These are phyloP conservation scores for Nemopilema nomurai DNA, from an alignment of 30 jellyfish, hydroid and myxozoan genomes.

Conservation along the genomic window DNA sequence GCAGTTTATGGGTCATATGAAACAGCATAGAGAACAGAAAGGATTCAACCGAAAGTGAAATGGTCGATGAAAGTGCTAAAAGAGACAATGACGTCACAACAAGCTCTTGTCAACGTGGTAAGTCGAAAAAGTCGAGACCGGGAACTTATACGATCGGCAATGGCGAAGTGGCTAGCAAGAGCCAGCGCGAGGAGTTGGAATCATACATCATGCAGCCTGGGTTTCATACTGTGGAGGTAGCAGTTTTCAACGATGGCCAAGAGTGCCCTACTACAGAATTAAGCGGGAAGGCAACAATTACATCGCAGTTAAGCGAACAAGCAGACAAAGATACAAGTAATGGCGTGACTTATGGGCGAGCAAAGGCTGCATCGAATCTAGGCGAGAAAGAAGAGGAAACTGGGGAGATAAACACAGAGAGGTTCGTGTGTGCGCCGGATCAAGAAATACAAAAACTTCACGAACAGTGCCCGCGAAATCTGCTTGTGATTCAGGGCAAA, in stretches of 20 bases:
- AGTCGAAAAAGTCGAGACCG: constrained; percentile 6
- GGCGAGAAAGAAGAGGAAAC: too few relatives aligned
- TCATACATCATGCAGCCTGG: not conserved
- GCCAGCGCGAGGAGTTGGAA: not conserved
- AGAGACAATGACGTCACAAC: not conserved
- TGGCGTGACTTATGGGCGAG: too few relatives aligned
- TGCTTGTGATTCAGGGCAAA: not conserved
- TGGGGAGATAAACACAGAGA: too few relatives aligned
- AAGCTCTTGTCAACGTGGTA: not conserved
- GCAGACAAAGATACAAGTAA: not conserved
- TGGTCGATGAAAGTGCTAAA: not conserved
- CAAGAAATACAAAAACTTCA: not conserved
- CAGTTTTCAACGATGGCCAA: not conserved
- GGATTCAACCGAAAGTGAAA: not conserved
- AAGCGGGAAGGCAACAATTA: not conserved
- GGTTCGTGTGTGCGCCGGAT: not conserved
- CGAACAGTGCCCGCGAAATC: not conserved
- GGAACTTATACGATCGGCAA: not conserved
- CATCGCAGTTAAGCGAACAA: not conserved
- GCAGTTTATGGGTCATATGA: not conserved
- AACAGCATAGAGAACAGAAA: not conserved
- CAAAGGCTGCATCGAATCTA: too few relatives aligned
- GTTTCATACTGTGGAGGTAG: not conserved
- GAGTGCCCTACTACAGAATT: not conserved
- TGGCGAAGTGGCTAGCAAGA: not conserved